Evolutionary conservation across 1,140 invertebrate species (phyloP).

Genomic region (Venustaconcha ellipsiformis): DNA sequence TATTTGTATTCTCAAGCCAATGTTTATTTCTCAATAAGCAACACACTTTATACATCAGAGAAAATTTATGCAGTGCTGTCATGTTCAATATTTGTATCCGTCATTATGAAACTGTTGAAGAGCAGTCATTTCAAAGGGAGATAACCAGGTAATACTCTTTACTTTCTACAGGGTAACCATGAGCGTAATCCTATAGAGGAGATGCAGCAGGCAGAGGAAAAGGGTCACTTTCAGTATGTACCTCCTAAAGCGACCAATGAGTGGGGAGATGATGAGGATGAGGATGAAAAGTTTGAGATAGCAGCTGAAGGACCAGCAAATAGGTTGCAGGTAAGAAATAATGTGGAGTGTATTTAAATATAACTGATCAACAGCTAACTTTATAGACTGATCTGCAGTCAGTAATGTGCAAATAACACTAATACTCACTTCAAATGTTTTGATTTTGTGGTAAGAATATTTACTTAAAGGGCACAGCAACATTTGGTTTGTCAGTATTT

Average conservation of each 20-base stretch:
- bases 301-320: background rate
- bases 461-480: constrained; percentile 5
- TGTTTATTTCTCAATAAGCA: background rate
- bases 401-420: background rate
- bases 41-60: background rate
- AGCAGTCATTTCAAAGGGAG: background rate
- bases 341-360: background rate
- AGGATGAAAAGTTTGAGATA: constrained; percentile 1
- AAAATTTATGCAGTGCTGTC: background rate
- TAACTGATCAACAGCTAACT: no score
- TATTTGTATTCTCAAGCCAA: background rate
- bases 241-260: constrained; percentile 45
- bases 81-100: background rate
- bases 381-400: background rate
- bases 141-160: background rate
- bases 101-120: background rate
- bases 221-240: constrained; percentile 71
- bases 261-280: constrained; percentile 31
- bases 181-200: constrained; percentile 82
- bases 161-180: constrained; percentile 74
- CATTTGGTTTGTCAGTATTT: background rate
- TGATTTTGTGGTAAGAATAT: background rate
- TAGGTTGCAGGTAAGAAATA: background rate
- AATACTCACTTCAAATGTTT: background rate
- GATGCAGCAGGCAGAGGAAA: constrained; percentile 74